Conservation (phyloP, 2,888 invertebrate species). For the Bimastos eiseni region DNA sequence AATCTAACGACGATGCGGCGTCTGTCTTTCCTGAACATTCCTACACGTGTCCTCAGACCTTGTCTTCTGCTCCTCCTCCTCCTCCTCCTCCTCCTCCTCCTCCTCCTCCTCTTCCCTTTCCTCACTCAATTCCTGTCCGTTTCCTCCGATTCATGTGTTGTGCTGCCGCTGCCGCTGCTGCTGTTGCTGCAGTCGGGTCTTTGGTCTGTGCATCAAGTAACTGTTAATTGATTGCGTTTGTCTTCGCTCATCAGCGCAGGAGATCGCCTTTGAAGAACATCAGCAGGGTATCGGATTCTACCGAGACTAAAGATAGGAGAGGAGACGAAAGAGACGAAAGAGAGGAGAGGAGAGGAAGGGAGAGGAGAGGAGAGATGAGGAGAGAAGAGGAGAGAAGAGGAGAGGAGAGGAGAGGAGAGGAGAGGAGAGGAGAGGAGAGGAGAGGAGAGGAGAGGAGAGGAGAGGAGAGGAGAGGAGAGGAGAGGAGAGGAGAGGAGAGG, state of each 20-base stretch:
- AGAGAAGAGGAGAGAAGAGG: background rate
- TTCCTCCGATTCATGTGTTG: no score
- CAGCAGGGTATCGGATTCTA: no score
- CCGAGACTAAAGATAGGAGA: no score
- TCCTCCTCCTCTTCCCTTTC: no score
- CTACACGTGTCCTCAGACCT: background rate
- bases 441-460: background rate
- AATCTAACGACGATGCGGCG: background rate
- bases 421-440: background rate
- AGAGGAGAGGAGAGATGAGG: background rate
- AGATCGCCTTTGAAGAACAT: no score
- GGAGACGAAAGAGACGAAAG: no score
- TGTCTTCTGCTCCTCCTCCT: background rate
- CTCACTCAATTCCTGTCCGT: background rate
- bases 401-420: background rate
- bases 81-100: background rate
- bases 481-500: background rate
- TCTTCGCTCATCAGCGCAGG: background rate
- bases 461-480: background rate
- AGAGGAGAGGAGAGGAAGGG: background rate
- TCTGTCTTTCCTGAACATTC: background rate
- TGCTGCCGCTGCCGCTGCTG: no score
- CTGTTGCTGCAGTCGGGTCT: background rate
- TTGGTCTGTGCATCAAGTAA: background rate
- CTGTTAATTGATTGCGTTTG: conserved; percentile 1